These are phyloP conservation scores for Ceratina calcarata DNA, from an alignment of 1,140 invertebrate genomes.

Conservation along the genomic window DNA sequence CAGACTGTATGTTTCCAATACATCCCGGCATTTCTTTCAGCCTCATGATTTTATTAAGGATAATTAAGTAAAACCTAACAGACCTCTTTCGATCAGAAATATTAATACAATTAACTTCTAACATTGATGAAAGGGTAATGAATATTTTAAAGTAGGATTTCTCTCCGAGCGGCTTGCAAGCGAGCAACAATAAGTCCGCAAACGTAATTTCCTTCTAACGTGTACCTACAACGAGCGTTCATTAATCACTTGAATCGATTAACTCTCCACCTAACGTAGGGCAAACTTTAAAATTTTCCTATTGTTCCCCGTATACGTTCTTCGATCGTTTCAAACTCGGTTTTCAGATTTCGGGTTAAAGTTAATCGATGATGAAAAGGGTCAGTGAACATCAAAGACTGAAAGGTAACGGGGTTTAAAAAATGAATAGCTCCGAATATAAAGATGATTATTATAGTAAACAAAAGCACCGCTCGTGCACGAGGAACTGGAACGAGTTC, in stretches of 20 bases:
- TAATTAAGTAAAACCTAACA: too few relatives aligned
- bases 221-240: constrained; percentile 17
- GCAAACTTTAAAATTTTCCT: constrained; percentile 22
- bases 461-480: constrained; percentile 15
- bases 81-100: neutral
- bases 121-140: neutral
- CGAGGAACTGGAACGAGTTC: constrained; percentile 27
- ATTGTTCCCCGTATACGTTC: neutral
- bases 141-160: neutral
- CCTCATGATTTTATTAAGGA: too few relatives aligned
- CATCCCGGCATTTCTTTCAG: too few relatives aligned
- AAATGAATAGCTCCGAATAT: neutral
- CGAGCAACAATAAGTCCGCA: constrained; percentile 12
- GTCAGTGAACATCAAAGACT: constrained; percentile 3
- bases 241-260: constrained; percentile 49
- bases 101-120: neutral
- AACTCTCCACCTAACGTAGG: constrained; percentile 9
- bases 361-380: constrained; percentile 18
- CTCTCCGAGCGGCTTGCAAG: neutral
- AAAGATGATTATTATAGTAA: constrained; percentile 20
- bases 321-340: neutral
- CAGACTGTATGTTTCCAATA: too few relatives aligned
- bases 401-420: neutral
- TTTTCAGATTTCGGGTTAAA: neutral
- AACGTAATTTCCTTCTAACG: constrained; percentile 31